Conservation (phyloP, 2,113 vertebrate genomes). For the Cromileptes altivelis region DNA sequence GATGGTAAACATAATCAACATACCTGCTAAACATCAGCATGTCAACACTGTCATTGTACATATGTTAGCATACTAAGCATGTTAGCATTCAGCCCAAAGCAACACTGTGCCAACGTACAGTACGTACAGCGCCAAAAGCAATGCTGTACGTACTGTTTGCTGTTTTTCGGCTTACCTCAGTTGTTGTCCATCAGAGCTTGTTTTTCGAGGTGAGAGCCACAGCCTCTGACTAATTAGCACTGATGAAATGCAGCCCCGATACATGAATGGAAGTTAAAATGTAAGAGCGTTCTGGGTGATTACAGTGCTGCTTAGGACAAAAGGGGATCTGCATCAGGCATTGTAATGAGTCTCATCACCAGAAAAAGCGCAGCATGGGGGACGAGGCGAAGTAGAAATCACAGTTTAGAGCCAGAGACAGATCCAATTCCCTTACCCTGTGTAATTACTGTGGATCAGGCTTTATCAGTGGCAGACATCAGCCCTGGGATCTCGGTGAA, state of each 20-base stretch:
- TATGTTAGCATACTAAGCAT: not conserved
- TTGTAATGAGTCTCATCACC: slow-evolving; percentile 76
- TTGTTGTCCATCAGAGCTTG: slow-evolving; percentile 1
- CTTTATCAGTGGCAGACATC: slow-evolving; percentile 80
- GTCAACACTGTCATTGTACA: not conserved
- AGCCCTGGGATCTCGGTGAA: slow-evolving; percentile 66
- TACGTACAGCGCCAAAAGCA: not conserved
- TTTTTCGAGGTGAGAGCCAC: not conserved
- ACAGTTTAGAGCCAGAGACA: slow-evolving; percentile 69
- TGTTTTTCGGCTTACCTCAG: slow-evolving; percentile 1
- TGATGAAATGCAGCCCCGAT: slow-evolving; percentile 40
- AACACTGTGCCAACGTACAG: not conserved
- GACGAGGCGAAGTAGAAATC: slow-evolving; percentile 63
- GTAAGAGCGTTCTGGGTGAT: slow-evolving; percentile 62
- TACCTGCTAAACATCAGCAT: not conserved
- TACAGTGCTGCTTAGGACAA: slow-evolving; percentile 66
- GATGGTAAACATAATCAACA: not conserved
- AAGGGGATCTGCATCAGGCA: slow-evolving; percentile 67
- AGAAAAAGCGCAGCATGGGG: slow-evolving; percentile 59
- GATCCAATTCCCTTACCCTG: slow-evolving; percentile 74
- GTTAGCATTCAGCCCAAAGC: not conserved
- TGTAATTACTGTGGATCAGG: slow-evolving; percentile 78
- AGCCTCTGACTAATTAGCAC: slow-evolving; percentile 34
- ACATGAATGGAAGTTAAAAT: slow-evolving; percentile 64
- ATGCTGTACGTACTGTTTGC: not conserved